These are phyloP conservation scores for Meda fulgida DNA, from an alignment of 2,797 vertebrate species.

Conservation along the genomic window DNA sequence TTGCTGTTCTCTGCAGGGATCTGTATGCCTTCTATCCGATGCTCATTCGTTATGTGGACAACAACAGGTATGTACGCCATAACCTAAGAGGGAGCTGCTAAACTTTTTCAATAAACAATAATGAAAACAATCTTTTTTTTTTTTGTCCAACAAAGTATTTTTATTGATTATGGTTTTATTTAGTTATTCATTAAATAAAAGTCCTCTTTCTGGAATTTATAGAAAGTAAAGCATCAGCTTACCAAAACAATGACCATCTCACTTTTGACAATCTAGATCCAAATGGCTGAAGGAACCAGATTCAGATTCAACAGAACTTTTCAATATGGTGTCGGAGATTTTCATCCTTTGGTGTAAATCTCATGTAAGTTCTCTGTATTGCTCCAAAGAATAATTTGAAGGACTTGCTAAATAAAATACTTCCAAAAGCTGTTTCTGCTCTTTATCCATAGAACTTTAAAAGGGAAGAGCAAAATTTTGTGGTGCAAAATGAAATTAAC, in stretches of 20 bases:
- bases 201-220: neutral
- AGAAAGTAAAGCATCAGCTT: neutral
- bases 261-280: constrained; percentile 75
- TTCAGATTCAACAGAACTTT: constrained; percentile 91
- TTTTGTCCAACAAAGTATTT: neutral
- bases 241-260: neutral
- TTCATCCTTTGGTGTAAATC: constrained; percentile 99
- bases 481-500: constrained; percentile 99
- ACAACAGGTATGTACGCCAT: constrained; percentile 85
- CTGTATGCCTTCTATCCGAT: constrained; percentile 98
- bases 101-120: neutral
- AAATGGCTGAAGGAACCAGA: constrained; percentile 94
- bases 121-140: neutral
- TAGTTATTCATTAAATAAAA: neutral
- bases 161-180: neutral
- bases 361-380: constrained; percentile 79
- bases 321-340: constrained; percentile 97
- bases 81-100: neutral
- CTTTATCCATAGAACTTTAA: constrained; percentile 91
- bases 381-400: neutral
- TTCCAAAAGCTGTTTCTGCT: neutral
- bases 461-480: constrained; percentile 99
- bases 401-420: neutral
- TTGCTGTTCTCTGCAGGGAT: constrained; percentile 94
- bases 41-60: constrained; percentile 97